Base-by-base conservation (phyloP, 2,797 vertebrate species). In the Crypturellus tataupa region DNA sequence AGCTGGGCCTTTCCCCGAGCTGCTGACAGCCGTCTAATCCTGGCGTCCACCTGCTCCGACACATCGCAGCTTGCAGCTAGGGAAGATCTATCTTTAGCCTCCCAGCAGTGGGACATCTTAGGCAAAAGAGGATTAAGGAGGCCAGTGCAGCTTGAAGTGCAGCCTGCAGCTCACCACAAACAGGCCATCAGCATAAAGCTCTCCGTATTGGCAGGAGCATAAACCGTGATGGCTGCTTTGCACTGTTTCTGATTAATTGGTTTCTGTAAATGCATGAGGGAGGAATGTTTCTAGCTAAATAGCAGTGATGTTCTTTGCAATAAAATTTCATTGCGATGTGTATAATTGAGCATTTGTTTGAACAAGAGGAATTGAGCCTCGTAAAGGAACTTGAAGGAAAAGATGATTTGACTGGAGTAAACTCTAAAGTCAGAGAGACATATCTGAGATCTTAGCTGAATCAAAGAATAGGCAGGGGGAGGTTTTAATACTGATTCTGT, bases 271-370 rank as follows among this genome's bases (percentile, higher is more conserved):
- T 42, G 64, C 51, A 84, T 27, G 58, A 91, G 95, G 70, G 51
- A 93, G 80, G 82, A 94, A 25, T 62, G 40, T 95, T 94, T 95
- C 69, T 88, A 70, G 27, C 33, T 90, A 95, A 96, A 93, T 88
- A 96, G 90, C 35, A 85, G 55, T 69, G 35, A 23, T 70, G 70
- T 58, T 93, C 10, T 18, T 79, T 64, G 80, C 29, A 93, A 82
- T 80, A 94, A 90, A 87, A 81, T 73, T 95, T 97, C 44, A 80
- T 73, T 69, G 63, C 16, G 47, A 8, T 68, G 75, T 82, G 55
- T 35, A 70, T 83, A 93, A 90, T 80, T 83, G 68, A 91, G 3
- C 21, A 62, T 96, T 97, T 94, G 49, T 95, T 95, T 97, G 39
- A 93, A 35, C 10, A 62, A 47, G 16, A 12, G 12, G 23, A 80